phyloP scores from a whole-genome alignment of 1,140 invertebrate species.

The Aradophagus sp. region DNA sequence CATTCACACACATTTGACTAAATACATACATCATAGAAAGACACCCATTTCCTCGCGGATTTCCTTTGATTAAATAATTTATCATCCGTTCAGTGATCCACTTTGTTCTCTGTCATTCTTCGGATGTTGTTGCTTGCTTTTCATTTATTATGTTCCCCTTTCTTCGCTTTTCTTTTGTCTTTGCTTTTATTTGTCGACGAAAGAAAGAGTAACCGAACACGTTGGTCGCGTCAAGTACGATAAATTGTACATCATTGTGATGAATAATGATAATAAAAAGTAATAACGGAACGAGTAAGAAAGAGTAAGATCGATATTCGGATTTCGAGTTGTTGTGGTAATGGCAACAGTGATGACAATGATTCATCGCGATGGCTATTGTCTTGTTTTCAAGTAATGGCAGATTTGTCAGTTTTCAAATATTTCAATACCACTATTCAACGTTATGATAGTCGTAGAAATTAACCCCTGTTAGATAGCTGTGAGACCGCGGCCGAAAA shows the following conservation, averaged over 20 bases:
- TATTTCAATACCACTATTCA: too few species aligned
- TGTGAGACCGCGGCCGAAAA: too few species aligned
- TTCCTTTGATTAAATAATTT: conserved; percentile 30
- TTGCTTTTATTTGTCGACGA: conserved; percentile 1
- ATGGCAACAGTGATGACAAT: conserved; percentile 25
- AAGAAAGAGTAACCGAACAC: conserved; percentile 11
- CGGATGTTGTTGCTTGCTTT: conserved; percentile 11
- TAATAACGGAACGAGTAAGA: conserved; percentile 11
- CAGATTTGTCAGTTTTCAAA: too few species aligned
- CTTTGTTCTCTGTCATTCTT: conserved; percentile 12
- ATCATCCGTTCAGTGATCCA: conserved; percentile 8
- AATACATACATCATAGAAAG: conserved; percentile 32
- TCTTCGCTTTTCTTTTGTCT: neutral
- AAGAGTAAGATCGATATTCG: too few species aligned
- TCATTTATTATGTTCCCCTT: neutral
- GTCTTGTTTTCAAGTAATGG: too few species aligned
- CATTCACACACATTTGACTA: conserved; percentile 38
- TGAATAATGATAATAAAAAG: conserved; percentile 4
- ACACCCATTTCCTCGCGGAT: conserved; percentile 29
- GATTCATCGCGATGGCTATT: conserved; percentile 31
- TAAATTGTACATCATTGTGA: conserved; percentile 7
- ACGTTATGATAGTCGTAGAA: too few species aligned
- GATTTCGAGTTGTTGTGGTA: conserved; percentile 15
- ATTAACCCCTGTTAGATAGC: too few species aligned
- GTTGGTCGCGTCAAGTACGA: conserved; percentile 5